Conservation (phyloP, 2,888 invertebrate species). For the Chirona hameri region DNA sequence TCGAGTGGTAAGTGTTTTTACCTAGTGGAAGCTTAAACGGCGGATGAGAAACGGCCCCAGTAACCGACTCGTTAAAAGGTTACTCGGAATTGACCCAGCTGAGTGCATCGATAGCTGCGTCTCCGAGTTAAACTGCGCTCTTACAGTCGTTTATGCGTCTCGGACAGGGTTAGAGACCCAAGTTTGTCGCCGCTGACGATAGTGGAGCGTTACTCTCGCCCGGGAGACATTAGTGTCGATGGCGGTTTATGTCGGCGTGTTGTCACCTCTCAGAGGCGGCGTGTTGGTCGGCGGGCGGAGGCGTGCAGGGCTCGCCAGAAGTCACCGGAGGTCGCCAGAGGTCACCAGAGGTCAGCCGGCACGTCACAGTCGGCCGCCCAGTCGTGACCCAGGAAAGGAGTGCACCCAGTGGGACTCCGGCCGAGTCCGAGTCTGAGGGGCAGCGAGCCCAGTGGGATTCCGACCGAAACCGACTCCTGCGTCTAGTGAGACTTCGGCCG, state of each 20-base stretch:
- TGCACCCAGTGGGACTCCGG: neutral
- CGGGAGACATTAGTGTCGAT: neutral
- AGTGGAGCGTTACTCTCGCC: neutral
- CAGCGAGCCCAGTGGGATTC: too few relatives aligned
- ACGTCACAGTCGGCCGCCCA: neutral
- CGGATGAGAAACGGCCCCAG: neutral
- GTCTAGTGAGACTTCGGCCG: too few relatives aligned
- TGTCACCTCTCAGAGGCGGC: neutral
- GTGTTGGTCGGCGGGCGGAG: neutral
- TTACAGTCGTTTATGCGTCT: too few relatives aligned
- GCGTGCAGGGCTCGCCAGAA: neutral
- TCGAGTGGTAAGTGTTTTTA: neutral
- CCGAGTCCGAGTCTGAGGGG: neutral
- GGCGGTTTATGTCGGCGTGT: neutral
- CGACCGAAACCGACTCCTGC: neutral
- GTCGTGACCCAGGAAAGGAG: conserved; percentile 5
- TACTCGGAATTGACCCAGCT: neutral
- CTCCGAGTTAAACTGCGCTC: neutral
- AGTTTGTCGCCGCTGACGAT: neutral
- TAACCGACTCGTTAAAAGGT: neutral
- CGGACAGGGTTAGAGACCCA: too few relatives aligned
- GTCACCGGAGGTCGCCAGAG: neutral
- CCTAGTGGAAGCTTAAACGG: neutral
- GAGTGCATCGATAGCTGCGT: neutral
- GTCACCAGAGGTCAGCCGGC: neutral